Evolutionary conservation across 2,888 invertebrate species (phyloP), one percentile per base, ranked within the genome.

Genomic region (Drosophila neotestacea): DNA sequence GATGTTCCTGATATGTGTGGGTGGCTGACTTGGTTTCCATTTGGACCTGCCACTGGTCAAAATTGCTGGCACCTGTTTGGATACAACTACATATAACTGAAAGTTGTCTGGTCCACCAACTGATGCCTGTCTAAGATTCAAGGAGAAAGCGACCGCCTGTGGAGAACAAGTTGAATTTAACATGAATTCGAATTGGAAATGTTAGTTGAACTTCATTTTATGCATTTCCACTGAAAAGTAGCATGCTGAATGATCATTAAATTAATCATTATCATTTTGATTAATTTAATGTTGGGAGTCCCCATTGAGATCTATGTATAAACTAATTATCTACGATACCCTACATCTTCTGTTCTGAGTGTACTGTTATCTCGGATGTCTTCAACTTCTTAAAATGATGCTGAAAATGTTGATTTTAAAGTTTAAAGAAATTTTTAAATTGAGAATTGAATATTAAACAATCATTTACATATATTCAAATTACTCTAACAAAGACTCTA

Each of bases 61-160:
- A n/a, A 38, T 34, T 64, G 41, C 34, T 34, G 39, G 56, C 85
- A 83, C 85, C 83, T 83, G 85, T 80, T 85, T 51, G 16, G 27
- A 58, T 47, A 34, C 32, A 61, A 47, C 48, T 38, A 36, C 10
- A 11, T 36, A 56, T 58, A 76, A 66, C 66, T 71, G 70, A 84
- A 82, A 81, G 79, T 81, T 71, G 69, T 66, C 74, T 66, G 51
- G 28, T 46, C 63, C 67, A 70, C 55, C 59, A 65, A 65, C 59
- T 58, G 68, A 58, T 56, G 75, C 48, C 39, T 34, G 50, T 30
- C 34, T 27, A 11, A 32, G 55, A 55, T n/a, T 13, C 44, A 16
- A 44, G 44, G 44, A 28, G 55, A 56, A 56, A 56, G 44, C 51
- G 51, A 27, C 51, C 51, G n/a, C 51, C 38, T n/a, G 51, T 7